Conservation (phyloP, 2,797 vertebrate genomes). For the Acropternis orthonyx region DNA sequence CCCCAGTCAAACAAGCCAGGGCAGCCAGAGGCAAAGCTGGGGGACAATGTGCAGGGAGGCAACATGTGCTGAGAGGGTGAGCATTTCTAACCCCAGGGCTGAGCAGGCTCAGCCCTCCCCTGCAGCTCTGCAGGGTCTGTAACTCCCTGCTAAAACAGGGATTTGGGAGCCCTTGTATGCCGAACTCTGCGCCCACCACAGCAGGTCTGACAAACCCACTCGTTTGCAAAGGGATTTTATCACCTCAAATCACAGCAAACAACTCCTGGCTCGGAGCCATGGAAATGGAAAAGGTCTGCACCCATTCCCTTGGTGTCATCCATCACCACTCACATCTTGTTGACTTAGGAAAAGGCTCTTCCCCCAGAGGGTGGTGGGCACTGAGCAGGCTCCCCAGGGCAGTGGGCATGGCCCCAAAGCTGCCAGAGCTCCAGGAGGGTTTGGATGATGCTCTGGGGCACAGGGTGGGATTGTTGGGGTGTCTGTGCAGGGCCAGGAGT, state of each 20-base stretch:
- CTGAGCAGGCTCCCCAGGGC: background rate
- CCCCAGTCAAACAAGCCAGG: background rate
- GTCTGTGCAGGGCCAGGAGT: accelerated
- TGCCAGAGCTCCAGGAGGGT: background rate
- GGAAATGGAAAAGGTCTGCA: background rate
- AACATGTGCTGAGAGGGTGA: accelerated
- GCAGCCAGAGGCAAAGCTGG: background rate
- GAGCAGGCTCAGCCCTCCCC: background rate
- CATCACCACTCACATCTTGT: accelerated
- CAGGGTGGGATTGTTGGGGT: background rate
- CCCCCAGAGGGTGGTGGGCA: background rate
- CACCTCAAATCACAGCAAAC: background rate
- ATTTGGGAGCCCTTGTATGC: accelerated
- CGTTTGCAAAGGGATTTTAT: background rate
- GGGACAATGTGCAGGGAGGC: background rate
- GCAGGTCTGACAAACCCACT: background rate
- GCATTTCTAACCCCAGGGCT: background rate
- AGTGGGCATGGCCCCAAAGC: background rate
- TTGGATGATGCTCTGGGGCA: background rate
- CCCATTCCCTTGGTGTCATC: accelerated
- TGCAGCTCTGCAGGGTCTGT: background rate
- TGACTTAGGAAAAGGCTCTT: background rate
- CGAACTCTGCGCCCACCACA: background rate
- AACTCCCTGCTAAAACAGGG: background rate
- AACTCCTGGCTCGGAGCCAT: accelerated